Evolutionary conservation across 2,113 vertebrate genomes (phyloP).

Genomic region (Madoqua kirkii): DNA sequence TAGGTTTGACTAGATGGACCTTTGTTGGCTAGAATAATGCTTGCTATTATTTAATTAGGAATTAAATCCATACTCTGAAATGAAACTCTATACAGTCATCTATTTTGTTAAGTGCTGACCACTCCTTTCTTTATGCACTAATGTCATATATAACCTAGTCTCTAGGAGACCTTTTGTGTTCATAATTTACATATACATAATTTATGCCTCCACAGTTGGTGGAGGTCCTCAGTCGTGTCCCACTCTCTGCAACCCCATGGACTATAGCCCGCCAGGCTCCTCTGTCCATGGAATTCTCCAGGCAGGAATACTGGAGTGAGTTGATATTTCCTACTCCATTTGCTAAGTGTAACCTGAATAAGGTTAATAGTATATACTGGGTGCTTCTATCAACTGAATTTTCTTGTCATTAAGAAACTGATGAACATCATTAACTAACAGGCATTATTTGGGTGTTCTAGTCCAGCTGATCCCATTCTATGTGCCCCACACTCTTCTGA

Average conservation of each 20-base stretch:
- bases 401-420: neutral
- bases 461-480: neutral
- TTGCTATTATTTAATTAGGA: neutral
- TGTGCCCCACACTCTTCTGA: neutral
- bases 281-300: neutral
- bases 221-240: neutral
- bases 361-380: neutral
- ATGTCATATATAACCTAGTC: too few species aligned
- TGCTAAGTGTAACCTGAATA: neutral
- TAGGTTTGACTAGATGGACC: neutral
- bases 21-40: neutral
- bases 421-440: neutral
- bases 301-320: neutral
- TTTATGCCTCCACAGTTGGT: neutral
- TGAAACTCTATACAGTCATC: neutral
- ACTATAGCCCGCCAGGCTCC: neutral
- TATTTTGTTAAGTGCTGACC: neutral
- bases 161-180: too few species aligned
- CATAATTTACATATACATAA: too few species aligned
- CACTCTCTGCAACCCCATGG: neutral
- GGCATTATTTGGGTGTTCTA: neutral
- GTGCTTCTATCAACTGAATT: neutral
- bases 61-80: neutral
- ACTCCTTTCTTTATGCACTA: too few species aligned
- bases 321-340: neutral